Evolutionary conservation across 1,140 invertebrate genomes (phyloP).

Genomic region (Leptoteleia sp.): DNA sequence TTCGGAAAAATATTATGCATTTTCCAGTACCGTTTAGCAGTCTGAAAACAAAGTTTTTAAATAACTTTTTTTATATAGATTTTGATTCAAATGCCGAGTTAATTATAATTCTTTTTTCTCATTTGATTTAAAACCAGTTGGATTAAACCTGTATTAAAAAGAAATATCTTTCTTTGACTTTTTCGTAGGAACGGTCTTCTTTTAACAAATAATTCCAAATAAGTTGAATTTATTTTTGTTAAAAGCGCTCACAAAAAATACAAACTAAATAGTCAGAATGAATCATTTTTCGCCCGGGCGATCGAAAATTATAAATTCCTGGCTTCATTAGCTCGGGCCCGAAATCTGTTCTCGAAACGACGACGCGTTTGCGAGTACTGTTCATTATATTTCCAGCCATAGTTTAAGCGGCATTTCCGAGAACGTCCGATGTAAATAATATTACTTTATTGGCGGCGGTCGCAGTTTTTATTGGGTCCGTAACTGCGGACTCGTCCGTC

Average conservation of each 20-base stretch:
- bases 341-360: slow-evolving; percentile 20
- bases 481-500: slow-evolving; percentile 32
- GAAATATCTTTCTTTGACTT: too few species aligned
- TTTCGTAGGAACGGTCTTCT: too few species aligned
- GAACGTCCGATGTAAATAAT: slow-evolving; percentile 44
- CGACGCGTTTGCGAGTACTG: slow-evolving; percentile 22
- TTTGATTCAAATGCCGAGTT: too few species aligned
- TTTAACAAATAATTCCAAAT: too few species aligned
- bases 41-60: too few species aligned
- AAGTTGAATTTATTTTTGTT: not conserved
- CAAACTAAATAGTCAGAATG: not conserved
- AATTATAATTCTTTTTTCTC: too few species aligned
- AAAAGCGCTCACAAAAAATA: too few species aligned
- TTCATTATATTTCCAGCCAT: slow-evolving; percentile 47
- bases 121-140: too few species aligned
- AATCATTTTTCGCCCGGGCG: not conserved
- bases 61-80: too few species aligned
- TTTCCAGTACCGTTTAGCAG: too few species aligned
- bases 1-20: too few species aligned
- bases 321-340: not conserved
- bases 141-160: too few species aligned
- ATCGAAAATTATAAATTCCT: slow-evolving; percentile 19
- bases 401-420: slow-evolving; percentile 27
- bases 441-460: slow-evolving; percentile 47
- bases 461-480: slow-evolving; percentile 44